Percentiles rank a stretch among this genome's conserved stretches.
These are phyloP conservation scores for Rhopalosiphum padi DNA, from an alignment of 1,140 invertebrate genomes.

Conservation along the genomic window DNA sequence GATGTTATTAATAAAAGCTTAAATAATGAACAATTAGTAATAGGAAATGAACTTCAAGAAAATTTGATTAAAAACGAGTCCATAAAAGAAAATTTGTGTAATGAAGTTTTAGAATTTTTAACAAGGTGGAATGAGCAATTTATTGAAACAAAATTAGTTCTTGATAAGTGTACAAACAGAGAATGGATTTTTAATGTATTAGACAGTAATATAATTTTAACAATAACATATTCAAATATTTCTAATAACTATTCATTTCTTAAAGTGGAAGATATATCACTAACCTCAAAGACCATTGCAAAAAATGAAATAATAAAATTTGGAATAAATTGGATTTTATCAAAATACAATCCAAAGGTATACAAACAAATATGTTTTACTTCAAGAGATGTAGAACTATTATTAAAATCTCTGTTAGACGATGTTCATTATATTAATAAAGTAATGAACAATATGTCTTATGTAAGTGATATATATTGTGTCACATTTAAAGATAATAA, in stretches of 20 bases:
- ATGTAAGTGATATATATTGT: slow-evolving; percentile 5
- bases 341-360: slow-evolving; percentile 42
- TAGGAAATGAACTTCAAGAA: neutral
- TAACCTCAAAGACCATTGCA: neutral
- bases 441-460: slow-evolving; percentile 21
- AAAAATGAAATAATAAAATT: slow-evolving; percentile 39
- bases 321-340: slow-evolving; percentile 54
- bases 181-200: slow-evolving; percentile 48
- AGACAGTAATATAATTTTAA: slow-evolving; percentile 4
- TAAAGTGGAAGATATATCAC: slow-evolving; percentile 46
- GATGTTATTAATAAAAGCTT: neutral
- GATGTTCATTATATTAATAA: slow-evolving; percentile 35
- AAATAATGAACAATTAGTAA: neutral
- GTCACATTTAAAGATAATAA: slow-evolving; percentile 37
- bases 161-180: slow-evolving; percentile 40
- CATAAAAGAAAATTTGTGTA: neutral
- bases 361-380: slow-evolving; percentile 50
- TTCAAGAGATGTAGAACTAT: slow-evolving; percentile 30
- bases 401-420: slow-evolving; percentile 43
- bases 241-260: slow-evolving; percentile 7
- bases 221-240: neutral
- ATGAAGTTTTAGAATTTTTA: slow-evolving; percentile 15
- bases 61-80: neutral
- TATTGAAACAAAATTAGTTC: neutral
- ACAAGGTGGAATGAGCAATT: slow-evolving; percentile 39